phyloP scores from a whole-genome alignment of 2,113 vertebrate species.

The Tamias sibiricus region DNA sequence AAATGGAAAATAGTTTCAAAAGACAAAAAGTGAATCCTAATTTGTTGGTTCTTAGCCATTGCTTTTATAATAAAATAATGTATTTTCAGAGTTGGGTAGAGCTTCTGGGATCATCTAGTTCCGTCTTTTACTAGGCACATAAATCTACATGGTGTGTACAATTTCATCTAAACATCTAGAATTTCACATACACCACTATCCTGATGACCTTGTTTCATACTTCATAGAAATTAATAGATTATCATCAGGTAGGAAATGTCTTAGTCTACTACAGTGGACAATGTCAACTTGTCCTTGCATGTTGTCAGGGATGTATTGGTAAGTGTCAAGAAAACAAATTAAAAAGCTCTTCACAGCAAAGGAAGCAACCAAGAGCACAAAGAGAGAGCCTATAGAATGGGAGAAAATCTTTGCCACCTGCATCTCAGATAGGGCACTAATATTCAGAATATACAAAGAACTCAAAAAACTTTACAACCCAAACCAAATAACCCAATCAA shows the following conservation, averaged over 20 bases:
- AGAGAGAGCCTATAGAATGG: too few species aligned
- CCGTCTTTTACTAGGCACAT: neutral
- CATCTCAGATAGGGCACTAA: too few species aligned
- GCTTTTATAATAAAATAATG: slow-evolving; percentile 13
- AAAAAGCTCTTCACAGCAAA: too few species aligned
- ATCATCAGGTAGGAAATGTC: neutral
- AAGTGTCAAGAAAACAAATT: neutral
- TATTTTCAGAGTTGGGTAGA: neutral
- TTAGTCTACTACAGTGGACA: neutral
- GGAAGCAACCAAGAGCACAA: too few species aligned
- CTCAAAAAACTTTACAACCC: too few species aligned
- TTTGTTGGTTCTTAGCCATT: neutral
- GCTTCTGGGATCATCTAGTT: neutral
- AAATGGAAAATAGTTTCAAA: slow-evolving; percentile 22
- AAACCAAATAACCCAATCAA: too few species aligned
- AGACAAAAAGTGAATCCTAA: neutral
- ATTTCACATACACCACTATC: neutral
- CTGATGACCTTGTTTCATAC: neutral
- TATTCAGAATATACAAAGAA: too few species aligned
- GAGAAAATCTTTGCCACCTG: too few species aligned
- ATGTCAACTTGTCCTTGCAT: neutral
- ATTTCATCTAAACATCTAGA: neutral
- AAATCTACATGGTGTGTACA: neutral
- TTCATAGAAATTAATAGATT: neutral
- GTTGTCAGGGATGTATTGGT: neutral